These are phyloP conservation scores for Eurosta solidaginis DNA, from an alignment of 1,140 invertebrate genomes.

Conservation along the genomic window DNA sequence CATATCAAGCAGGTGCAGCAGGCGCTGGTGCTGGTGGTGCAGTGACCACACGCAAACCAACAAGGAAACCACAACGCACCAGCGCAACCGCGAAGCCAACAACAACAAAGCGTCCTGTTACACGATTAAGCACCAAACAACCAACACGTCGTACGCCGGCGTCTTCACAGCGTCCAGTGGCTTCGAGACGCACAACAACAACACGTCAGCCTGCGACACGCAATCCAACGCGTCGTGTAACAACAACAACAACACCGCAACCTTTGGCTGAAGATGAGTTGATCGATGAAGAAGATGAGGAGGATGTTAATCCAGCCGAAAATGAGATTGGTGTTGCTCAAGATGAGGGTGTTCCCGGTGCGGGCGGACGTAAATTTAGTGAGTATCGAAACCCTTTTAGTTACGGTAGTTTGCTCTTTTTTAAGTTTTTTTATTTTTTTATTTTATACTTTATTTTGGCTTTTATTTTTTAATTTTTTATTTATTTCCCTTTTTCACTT, in stretches of 20 bases:
- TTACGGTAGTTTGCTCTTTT: neutral
- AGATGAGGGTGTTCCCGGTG: constrained; percentile 56
- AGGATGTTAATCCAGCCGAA: constrained; percentile 61
- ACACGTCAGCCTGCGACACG: constrained; percentile 61
- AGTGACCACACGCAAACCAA: constrained; percentile 44
- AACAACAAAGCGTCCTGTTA: constrained; percentile 41
- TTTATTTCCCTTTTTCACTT: too few relatives aligned
- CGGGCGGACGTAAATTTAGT: constrained; percentile 65
- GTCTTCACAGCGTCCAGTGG: constrained; percentile 34
- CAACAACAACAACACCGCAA: constrained; percentile 45
- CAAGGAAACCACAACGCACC: constrained; percentile 56
- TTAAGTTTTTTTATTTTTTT: neutral
- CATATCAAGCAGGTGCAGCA: constrained; percentile 38
- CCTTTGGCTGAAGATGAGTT: constrained; percentile 45
- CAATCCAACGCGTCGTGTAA: constrained; percentile 52
- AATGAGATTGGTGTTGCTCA: constrained; percentile 64
- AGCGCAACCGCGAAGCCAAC: constrained; percentile 43
- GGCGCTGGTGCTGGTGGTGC: constrained; percentile 47
- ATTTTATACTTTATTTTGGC: neutral
- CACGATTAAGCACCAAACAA: constrained; percentile 61
- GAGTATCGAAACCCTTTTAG: constrained; percentile 52
- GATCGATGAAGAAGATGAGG: constrained; percentile 61
- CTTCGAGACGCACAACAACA: constrained; percentile 36
- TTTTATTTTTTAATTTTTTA: too few relatives aligned
- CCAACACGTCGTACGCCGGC: constrained; percentile 55